Conservation (phyloP, 2,888 invertebrate species). For the Yponomeuta cagnagella region DNA sequence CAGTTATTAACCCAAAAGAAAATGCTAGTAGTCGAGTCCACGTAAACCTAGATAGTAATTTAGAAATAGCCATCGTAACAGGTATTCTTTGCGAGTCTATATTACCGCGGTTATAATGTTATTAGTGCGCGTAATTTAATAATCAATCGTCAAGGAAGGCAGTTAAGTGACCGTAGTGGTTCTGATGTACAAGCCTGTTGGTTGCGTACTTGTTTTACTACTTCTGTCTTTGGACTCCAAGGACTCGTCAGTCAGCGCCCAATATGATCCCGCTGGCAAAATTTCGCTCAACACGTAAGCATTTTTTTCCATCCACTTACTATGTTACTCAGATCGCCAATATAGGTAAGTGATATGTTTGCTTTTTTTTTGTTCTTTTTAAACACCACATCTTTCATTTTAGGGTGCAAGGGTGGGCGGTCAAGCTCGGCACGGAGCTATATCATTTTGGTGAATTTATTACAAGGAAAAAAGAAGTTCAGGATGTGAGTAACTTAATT, state of each 20-base stretch:
- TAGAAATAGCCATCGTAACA: not conserved
- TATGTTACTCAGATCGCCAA: not conserved
- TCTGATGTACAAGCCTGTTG: conserved; percentile 66
- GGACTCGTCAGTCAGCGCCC: conserved; percentile 61
- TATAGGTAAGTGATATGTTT: not conserved
- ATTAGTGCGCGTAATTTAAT: not conserved
- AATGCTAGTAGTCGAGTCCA: not conserved
- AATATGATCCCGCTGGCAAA: conserved; percentile 53
- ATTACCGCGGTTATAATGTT: not conserved
- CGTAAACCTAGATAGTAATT: not conserved
- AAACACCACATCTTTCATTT: conserved; percentile 18
- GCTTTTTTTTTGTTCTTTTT: not conserved
- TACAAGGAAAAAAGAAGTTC: conserved; percentile 85
- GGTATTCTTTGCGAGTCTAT: not conserved
- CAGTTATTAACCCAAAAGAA: not conserved
- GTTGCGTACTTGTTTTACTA: conserved; percentile 47
- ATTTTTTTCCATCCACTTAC: not conserved
- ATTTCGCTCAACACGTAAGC: conserved; percentile 68
- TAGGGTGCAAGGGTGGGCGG: conserved; percentile 88
- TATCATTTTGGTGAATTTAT: conserved; percentile 88
- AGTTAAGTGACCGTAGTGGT: conserved; percentile 17
- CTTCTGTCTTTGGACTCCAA: conserved; percentile 59
- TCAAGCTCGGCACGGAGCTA: conserved; percentile 86
- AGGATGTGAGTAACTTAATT: conserved; percentile 77
- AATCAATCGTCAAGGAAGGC: not conserved